These are phyloP conservation scores for Trinorchestia longiramus DNA, from an alignment of 1,140 invertebrate species.

Conservation along the genomic window DNA sequence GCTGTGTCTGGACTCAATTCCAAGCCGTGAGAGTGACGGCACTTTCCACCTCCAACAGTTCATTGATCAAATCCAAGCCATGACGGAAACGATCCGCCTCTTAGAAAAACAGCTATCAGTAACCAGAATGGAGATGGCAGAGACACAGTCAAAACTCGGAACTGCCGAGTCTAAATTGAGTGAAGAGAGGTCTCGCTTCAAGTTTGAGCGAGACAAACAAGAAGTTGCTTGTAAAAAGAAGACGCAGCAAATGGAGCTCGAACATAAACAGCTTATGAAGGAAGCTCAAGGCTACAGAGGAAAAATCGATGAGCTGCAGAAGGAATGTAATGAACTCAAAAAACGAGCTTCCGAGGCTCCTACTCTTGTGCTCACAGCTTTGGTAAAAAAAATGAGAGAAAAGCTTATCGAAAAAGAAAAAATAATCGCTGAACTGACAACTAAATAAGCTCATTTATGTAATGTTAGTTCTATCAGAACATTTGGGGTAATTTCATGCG, in stretches of 20 bases:
- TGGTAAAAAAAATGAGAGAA: conserved; percentile 41
- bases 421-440: background rate
- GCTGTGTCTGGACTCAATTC: conserved; percentile 31
- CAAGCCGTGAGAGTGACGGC: background rate
- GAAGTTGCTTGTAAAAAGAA: conserved; percentile 29
- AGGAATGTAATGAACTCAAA: background rate
- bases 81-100: conserved; percentile 36
- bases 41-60: conserved; percentile 20
- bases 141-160: background rate
- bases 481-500: background rate
- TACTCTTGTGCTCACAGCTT: conserved; percentile 5
- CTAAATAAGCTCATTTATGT: background rate
- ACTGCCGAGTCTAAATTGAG: background rate
- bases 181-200: background rate
- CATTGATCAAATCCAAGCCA: conserved; percentile 43
- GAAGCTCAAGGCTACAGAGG: background rate
- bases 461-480: background rate
- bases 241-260: background rate
- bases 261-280: background rate
- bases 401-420: conserved; percentile 23
- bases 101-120: conserved; percentile 33
- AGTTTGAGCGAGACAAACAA: background rate
- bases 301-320: background rate
- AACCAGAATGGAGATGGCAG: background rate
- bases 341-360: conserved; percentile 16